Percentiles rank a stretch among this genome's conserved stretches.
phyloP scores from a whole-genome alignment of 2,113 vertebrate genomes.

The Butastur rufipennis region DNA sequence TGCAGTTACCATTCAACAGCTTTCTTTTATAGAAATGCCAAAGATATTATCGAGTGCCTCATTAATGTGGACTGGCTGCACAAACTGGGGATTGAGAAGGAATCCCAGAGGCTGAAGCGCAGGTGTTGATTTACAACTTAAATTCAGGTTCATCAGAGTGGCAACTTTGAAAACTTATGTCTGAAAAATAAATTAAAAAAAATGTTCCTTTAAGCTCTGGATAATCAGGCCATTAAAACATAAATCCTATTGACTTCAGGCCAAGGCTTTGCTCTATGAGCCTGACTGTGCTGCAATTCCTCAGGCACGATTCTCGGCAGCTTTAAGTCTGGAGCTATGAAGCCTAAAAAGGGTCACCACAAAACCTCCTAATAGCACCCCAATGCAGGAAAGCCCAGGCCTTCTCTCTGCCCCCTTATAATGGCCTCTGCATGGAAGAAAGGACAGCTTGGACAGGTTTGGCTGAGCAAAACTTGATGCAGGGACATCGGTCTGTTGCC shows the following conservation, averaged over 20 bases:
- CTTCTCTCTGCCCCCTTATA: neutral
- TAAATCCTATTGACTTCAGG: conserved; percentile 25
- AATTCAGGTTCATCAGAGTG: conserved; percentile 36
- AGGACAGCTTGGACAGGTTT: neutral
- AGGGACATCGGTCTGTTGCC: too few species aligned
- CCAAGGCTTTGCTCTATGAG: neutral
- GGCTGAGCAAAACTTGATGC: neutral
- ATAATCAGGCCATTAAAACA: conserved; percentile 44
- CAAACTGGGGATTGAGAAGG: conserved; percentile 47
- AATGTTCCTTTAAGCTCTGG: conserved; percentile 22
- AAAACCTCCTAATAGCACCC: neutral
- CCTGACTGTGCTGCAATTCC: neutral
- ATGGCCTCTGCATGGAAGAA: neutral
- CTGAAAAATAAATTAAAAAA: conserved; percentile 14
- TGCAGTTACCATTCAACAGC: conserved; percentile 47
- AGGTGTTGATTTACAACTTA: conserved; percentile 55
- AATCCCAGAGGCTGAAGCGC: conserved; percentile 13
- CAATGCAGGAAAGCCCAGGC: neutral
- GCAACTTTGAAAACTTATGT: conserved; percentile 7
- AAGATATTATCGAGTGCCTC: conserved; percentile 57
- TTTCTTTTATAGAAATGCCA: conserved; percentile 66
- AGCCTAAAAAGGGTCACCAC: neutral
- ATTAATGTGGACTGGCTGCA: conserved; percentile 44
- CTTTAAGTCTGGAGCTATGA: neutral
- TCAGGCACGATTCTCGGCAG: neutral